A percentile compares a stretch with the other conserved stretches of the same genome.
These are phyloP conservation scores for Enteromius thamalakanensis DNA, from an alignment of 2,797 vertebrate genomes.

Conservation along the genomic window DNA sequence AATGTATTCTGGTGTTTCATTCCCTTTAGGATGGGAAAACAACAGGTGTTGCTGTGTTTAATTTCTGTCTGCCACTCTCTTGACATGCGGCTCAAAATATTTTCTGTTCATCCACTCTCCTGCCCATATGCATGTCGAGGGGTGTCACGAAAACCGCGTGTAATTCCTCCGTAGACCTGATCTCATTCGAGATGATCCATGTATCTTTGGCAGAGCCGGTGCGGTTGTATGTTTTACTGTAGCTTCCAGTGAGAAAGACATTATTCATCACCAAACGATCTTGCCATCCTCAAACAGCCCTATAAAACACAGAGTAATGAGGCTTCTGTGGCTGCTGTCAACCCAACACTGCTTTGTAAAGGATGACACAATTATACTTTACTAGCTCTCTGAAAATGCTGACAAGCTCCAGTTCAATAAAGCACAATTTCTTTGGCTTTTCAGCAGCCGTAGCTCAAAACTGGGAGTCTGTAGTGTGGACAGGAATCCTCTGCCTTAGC, in stretches of 20 bases:
- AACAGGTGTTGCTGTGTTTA: background rate
- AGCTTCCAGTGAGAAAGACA: constrained; percentile 74
- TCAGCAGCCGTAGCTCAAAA: constrained; percentile 72
- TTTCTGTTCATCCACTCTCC: constrained; percentile 57
- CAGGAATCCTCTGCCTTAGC: background rate
- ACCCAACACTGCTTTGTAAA: constrained; percentile 81
- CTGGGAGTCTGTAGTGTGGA: constrained; percentile 54
- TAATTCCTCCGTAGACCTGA: constrained; percentile 78
- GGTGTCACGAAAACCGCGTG: constrained; percentile 73
- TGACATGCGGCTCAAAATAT: constrained; percentile 11
- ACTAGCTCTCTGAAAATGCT: constrained; percentile 81
- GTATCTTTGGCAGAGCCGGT: constrained; percentile 66
- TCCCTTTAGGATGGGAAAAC: background rate
- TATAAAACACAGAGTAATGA: constrained; percentile 81
- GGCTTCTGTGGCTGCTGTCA: constrained; percentile 79
- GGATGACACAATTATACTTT: constrained; percentile 85
- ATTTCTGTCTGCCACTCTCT: constrained; percentile 46
- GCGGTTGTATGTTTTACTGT: constrained; percentile 75
- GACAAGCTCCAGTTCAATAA: constrained; percentile 81
- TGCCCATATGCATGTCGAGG: constrained; percentile 69
- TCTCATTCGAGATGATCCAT: constrained; percentile 80
- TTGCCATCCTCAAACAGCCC: constrained; percentile 65
- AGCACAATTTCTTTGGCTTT: constrained; percentile 72
- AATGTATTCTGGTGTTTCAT: background rate
- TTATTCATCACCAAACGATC: constrained; percentile 78